Evolutionary conservation across 2,113 vertebrate genomes (phyloP).

Genomic region (Protobothrops mucrosquamatus): DNA sequence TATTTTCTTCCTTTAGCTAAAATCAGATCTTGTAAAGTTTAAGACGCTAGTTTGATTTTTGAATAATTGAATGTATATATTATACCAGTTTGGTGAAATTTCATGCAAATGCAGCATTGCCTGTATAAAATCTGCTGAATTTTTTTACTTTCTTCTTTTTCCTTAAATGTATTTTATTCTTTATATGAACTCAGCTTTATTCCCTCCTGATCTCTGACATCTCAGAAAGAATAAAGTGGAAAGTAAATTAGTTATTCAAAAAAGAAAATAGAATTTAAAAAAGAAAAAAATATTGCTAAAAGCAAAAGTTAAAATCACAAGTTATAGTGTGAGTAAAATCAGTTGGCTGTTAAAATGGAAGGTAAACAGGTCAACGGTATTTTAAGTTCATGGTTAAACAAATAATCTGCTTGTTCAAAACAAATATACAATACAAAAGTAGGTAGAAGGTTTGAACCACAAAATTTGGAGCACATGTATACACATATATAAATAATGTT

Average conservation of each 20-base stretch:
- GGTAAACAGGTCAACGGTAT: conserved; percentile 37
- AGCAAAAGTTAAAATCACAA: conserved; percentile 22
- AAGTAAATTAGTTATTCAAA: not conserved
- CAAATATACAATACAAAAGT: conserved; percentile 42
- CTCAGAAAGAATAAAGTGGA: not conserved
- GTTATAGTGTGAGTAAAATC: conserved; percentile 35
- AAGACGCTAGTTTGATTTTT: not conserved
- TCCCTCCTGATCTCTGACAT: not conserved
- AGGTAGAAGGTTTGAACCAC: conserved; percentile 21
- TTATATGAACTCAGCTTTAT: not conserved
- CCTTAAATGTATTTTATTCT: not conserved
- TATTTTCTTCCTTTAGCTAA: too few species aligned
- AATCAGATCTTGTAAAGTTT: too few species aligned
- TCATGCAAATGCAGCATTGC: not conserved
- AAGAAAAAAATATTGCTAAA: not conserved
- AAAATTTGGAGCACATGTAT: not conserved
- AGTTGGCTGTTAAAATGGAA: conserved; percentile 48
- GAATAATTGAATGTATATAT: not conserved
- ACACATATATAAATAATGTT: not conserved
- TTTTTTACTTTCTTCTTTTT: not conserved
- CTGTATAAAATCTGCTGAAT: not conserved
- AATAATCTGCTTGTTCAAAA: conserved; percentile 51
- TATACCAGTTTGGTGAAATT: not conserved
- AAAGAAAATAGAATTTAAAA: not conserved
- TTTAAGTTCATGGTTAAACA: conserved; percentile 35